Evolutionary conservation across 2,888 invertebrate genomes (phyloP).

Genomic region (Rosalia funebris): DNA sequence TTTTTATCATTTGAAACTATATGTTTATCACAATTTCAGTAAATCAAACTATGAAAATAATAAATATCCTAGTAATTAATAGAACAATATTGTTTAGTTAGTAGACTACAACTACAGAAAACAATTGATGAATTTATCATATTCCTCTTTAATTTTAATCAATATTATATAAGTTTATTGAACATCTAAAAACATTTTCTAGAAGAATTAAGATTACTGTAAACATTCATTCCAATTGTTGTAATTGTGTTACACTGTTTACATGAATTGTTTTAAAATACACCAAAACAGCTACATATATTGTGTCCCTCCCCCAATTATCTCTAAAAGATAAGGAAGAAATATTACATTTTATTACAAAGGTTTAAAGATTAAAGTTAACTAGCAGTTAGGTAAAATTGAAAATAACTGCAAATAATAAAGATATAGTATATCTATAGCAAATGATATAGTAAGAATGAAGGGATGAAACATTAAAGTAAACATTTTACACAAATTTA

Average conservation of each 20-base stretch:
- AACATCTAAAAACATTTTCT: constrained; percentile 31
- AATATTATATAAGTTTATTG: constrained; percentile 26
- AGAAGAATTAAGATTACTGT: constrained; percentile 25
- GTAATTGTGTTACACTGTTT: constrained; percentile 12
- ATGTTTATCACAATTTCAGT: constrained; percentile 33
- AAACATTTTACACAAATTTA: no score
- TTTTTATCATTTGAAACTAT: constrained; percentile 13
- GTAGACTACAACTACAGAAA: constrained; percentile 26
- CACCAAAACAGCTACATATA: constrained; percentile 20
- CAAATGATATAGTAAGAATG: no score
- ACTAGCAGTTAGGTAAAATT: no score
- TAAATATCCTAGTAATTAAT: constrained; percentile 33
- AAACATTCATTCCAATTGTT: constrained; percentile 21
- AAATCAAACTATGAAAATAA: constrained; percentile 37
- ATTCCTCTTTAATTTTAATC: constrained; percentile 21
- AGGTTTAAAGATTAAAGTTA: background rate
- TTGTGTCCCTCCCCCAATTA: background rate
- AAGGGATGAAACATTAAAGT: no score
- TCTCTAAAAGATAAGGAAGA: background rate
- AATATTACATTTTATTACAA: background rate
- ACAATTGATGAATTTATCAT: constrained; percentile 12
- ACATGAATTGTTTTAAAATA: constrained; percentile 29
- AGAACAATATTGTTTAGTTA: constrained; percentile 32
- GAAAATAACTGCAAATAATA: no score
- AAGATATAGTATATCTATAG: no score